Base-by-base conservation (phyloP, 2,888 invertebrate species). In the Atrina japonica region DNA sequence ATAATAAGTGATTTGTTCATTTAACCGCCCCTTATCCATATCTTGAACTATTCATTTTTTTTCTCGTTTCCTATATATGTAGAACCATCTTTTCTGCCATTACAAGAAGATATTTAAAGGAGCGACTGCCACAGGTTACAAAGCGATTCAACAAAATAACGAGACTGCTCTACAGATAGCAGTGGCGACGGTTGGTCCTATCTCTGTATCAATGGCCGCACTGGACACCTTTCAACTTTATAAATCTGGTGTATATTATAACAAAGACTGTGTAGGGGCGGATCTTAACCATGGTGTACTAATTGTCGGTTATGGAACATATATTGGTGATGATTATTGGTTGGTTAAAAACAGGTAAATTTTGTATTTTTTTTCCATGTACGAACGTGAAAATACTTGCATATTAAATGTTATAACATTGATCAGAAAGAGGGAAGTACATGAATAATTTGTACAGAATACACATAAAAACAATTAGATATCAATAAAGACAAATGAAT, bases 251-350 rank as follows among this genome's bases (percentile, higher is more conserved):
- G 49, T 97, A 70, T 97, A 97, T 91, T 93, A 93, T 88, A 96
- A 97, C 80, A 93, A 94, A 50, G 91, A 93, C 56, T 98, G 97
- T 92, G 88, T 88, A 66, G 94, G 94, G 82, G 96, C 96, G 6
- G 91, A 93, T 73, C 92, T 97, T 50, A 96, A 97, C 91, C 97
- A 97, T 86, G 97, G 96, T 76, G 96, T 96, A 23, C 90, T 96
- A 82, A 94, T 93, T 72, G 95, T 96, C 25, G 96, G 96, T 0
- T 96, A 96, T 91, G 96, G 96, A 80, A 93, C 94, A 2, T 76
- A 85, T 18, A 50, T 50, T 6, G 92, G 92, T 66, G 90, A 93
- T 68, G 95, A 95, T 90, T 96, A 95, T 91, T 96, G 96, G 95
- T 91, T 96, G 35, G 95, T 96, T 66, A 96, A 96, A 92, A 96